Evolutionary conservation across 1,140 invertebrate genomes (phyloP).

Genomic region (Meteorus sp.): DNA sequence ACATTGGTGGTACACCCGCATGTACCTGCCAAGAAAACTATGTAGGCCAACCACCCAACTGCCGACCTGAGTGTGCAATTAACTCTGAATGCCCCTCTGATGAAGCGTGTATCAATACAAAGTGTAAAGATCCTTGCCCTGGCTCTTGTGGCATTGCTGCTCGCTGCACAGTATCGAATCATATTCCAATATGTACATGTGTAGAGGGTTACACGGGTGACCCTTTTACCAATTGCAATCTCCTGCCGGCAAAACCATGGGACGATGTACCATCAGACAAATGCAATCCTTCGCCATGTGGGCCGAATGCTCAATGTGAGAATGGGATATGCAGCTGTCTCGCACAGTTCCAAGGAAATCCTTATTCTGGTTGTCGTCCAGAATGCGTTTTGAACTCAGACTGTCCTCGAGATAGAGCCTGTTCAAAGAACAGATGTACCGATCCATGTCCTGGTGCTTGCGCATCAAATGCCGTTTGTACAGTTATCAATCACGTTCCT

Average conservation of each 20-base stretch:
- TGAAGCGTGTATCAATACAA: slow-evolving; percentile 59
- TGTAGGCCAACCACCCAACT: slow-evolving; percentile 56
- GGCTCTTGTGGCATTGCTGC: slow-evolving; percentile 63
- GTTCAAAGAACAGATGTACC: slow-evolving; percentile 62
- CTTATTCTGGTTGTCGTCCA: slow-evolving; percentile 55
- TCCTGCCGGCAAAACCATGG: slow-evolving; percentile 40
- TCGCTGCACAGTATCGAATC: slow-evolving; percentile 60
- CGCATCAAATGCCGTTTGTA: slow-evolving; percentile 62
- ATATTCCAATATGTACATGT: slow-evolving; percentile 64
- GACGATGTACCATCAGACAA: slow-evolving; percentile 53
- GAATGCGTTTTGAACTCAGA: slow-evolving; percentile 62
- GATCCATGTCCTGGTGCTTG: slow-evolving; percentile 63
- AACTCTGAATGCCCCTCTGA: slow-evolving; percentile 57
- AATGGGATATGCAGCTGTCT: slow-evolving; percentile 55
- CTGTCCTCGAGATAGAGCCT: slow-evolving; percentile 59
- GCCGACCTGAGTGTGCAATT: slow-evolving; percentile 58
- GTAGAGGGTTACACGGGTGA: slow-evolving; percentile 60
- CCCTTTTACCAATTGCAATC: slow-evolving; percentile 57
- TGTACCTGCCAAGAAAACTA: slow-evolving; percentile 53
- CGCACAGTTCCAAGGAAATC: slow-evolving; percentile 55
- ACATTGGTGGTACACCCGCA: slow-evolving; percentile 38
- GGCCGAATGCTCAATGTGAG: slow-evolving; percentile 60
- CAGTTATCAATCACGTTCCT: slow-evolving; percentile 62
- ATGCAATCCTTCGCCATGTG: slow-evolving; percentile 69
- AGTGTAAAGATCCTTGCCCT: slow-evolving; percentile 63